These are phyloP conservation scores for Drosophila willistoni DNA, from an alignment of 1,140 invertebrate genomes.

Conservation along the genomic window DNA sequence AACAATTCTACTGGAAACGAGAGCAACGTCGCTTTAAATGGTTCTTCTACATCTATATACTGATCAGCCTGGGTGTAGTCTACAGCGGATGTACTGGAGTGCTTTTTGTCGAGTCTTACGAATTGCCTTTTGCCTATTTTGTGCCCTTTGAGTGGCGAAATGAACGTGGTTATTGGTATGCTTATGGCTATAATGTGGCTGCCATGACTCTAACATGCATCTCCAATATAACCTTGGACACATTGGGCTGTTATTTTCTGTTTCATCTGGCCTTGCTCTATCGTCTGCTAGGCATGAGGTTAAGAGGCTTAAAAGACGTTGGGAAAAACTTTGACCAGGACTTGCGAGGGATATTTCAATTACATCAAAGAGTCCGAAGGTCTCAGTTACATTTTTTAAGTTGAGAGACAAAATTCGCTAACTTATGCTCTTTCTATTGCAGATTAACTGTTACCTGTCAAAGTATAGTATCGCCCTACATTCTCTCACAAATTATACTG, in stretches of 20 bases:
- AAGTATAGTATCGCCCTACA: slow-evolving; percentile 58
- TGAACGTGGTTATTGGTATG: slow-evolving; percentile 51
- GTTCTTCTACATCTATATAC: slow-evolving; percentile 53
- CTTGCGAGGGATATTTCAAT: slow-evolving; percentile 42
- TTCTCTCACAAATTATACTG: slow-evolving; percentile 69
- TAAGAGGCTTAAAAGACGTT: slow-evolving; percentile 24
- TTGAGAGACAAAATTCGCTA: not conserved
- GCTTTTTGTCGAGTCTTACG: slow-evolving; percentile 51
- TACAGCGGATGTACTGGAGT: slow-evolving; percentile 53
- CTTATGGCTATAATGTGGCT: slow-evolving; percentile 59
- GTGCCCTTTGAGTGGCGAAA: slow-evolving; percentile 71
- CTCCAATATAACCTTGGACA: slow-evolving; percentile 63
- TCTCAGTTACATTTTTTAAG: not conserved
- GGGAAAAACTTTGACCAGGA: slow-evolving; percentile 33
- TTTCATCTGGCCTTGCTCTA: slow-evolving; percentile 68
- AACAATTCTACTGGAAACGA: slow-evolving; percentile 39
- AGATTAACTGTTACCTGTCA: slow-evolving; percentile 61
- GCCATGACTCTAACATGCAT: slow-evolving; percentile 68
- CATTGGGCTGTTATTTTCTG: slow-evolving; percentile 68
- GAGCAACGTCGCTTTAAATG: slow-evolving; percentile 56
- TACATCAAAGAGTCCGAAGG: slow-evolving; percentile 58
- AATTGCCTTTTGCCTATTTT: slow-evolving; percentile 67
- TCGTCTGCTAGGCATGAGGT: slow-evolving; percentile 55
- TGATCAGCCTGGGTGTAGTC: slow-evolving; percentile 56
- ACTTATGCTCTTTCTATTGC: not conserved